Evolutionary conservation across 2,797 vertebrate species (phyloP).

Genomic region (Tragelaphus eurycerus): DNA sequence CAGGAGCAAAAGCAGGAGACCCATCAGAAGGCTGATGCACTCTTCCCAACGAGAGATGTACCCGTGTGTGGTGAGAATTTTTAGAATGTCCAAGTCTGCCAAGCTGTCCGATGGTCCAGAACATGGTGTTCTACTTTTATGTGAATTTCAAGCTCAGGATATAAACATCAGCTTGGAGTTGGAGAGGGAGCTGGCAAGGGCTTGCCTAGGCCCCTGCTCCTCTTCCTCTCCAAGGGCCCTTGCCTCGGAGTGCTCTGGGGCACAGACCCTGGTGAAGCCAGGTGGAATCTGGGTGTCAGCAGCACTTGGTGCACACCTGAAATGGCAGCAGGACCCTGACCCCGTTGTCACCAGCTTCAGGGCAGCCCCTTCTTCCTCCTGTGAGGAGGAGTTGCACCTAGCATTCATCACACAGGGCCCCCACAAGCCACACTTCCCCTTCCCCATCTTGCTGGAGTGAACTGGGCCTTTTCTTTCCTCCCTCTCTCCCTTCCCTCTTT

Average conservation of each 20-base stretch:
- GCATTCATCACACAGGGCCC: neutral
- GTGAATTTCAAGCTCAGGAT: neutral
- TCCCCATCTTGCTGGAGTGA: neutral
- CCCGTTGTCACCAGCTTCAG: neutral
- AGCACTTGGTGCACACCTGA: neutral
- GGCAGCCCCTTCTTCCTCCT: neutral
- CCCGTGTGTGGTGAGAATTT: neutral
- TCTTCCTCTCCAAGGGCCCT: neutral
- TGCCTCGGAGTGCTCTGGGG: rapidly evolving
- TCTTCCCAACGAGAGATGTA: neutral
- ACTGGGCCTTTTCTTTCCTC: neutral
- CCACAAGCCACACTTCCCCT: neutral
- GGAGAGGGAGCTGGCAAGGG: neutral
- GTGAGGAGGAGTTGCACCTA: neutral
- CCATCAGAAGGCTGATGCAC: neutral
- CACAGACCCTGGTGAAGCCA: neutral
- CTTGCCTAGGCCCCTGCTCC: neutral
- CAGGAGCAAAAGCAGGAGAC: neutral
- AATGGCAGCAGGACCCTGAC: no score
- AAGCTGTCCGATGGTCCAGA: neutral
- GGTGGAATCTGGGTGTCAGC: neutral
- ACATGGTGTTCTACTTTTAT: neutral
- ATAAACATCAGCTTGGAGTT: neutral
- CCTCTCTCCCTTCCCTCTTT: neutral
- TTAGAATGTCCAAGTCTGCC: neutral